Evolutionary conservation across 2,797 vertebrate genomes (phyloP), one percentile per base, ranked within the genome.

Genomic region (Phrynocephalus vlangalii): DNA sequence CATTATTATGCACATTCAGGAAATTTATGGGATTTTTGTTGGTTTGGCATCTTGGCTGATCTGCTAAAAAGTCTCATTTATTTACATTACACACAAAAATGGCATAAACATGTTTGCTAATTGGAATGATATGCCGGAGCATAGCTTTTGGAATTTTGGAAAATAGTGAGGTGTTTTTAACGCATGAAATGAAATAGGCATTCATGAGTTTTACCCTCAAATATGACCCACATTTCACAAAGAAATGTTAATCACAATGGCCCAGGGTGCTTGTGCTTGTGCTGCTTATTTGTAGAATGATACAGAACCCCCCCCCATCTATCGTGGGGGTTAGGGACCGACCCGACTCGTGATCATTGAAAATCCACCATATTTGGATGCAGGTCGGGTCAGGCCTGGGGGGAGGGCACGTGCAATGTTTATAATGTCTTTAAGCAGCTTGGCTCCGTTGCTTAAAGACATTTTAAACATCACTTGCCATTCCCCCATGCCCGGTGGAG

Each of bases 21-120:
- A 30, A 86, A 79, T 88, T 91, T 86, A 82, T 90, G 86, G 38
- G 15, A 91, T 82, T 86, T 22, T 70, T 73, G 28, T 92, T 92
- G 33, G 79, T 72, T 88, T 89, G 89, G 77, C 89, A 88, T 90
- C 81, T 20, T 48, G 83, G 10, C 33, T 85, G 13, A 38, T 72
- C 30, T 68, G 81, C 85, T 91, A 77, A 83, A 76, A 90, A 91
- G 83, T 22, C 44, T 68, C 66, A 89, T 90, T 93, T 89, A 92
- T 93, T 93, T 92, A 91, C 86, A 90, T 90, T 86, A 91, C 24
- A 80, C 83, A n/a, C 38, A 44, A 79, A 44, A 79, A 86, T 38
- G 50, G 38, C 38, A 63, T 16, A 90, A 92, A 11, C 50, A 73
- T 9, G 1, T 87, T 86, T 87, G 90, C 87, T 91, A 90, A 90